Evolutionary conservation across 2,797 vertebrate species (phyloP), one percentile per base, ranked within the genome.

Genomic region (Pseudomugil tenellus): DNA sequence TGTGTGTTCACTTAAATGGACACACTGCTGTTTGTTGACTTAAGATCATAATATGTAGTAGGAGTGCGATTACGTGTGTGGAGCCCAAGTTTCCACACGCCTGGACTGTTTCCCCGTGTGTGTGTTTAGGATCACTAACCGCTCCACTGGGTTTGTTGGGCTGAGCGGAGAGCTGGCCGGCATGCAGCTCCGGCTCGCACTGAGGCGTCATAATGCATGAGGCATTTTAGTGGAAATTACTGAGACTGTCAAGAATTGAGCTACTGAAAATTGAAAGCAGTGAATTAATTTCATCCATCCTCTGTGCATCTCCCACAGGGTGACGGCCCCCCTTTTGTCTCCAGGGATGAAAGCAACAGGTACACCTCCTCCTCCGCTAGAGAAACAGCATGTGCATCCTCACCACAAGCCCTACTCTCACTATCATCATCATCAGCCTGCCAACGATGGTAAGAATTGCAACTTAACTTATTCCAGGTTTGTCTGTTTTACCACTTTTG

Each of bases 321-420:
- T 96, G 76, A 92, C 94, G 6, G 91, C 93, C 34, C 87, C 93
- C 67, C 89, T 96, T 65, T 89, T 97, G 72, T 93, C 95, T 58
- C 94, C 96, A 1, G 92, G 96, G 74, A 93, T 97, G 92, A 98
- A 98, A 88, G 93, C 92, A 14, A 83, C 95, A 0, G 92, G 93
- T 52, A 94, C 96, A 8, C 93, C 96, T 16, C 84, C 93, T 25
- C 87, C 93, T 49, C 80, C 93, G 2, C 71, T 96, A 90, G 95
- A 96, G 87, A 96, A 96, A 80, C 96, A 96, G 83, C 93, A 95
- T 16, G 92, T 95, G 75, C 89, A 95, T 80, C 78, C 87, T 1
- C 92, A 96, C 65, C 94, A 94, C 78, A 96, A 97, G 89, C 83
- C 93, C 0, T 97, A 96, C 55, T 28, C 92, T 35, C 91, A 91